These are phyloP conservation scores for Diloba caeruleocephala DNA, from an alignment of 2,888 invertebrate species.

Conservation along the genomic window DNA sequence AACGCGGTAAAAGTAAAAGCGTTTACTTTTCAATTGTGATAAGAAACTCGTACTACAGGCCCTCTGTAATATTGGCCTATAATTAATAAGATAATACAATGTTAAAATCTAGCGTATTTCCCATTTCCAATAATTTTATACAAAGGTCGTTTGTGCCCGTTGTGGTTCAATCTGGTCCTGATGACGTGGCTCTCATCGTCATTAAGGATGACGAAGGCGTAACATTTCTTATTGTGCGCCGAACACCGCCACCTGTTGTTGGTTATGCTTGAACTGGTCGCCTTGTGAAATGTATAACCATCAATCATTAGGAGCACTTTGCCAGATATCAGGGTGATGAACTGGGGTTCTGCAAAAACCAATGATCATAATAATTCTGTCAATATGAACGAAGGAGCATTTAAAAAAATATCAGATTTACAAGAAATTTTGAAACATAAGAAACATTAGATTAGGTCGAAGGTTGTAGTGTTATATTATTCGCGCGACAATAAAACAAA, in stretches of 20 bases:
- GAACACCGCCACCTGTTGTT: conserved; percentile 44
- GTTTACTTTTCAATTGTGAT: too few relatives aligned
- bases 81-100: background rate
- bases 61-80: too few relatives aligned
- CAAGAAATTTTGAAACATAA: too few relatives aligned
- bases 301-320: conserved; percentile 49
- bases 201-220: conserved; percentile 36
- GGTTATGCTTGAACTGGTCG: background rate
- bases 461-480: too few relatives aligned
- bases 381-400: too few relatives aligned
- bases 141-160: conserved; percentile 24
- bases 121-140: conserved; percentile 16
- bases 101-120: conserved; percentile 21
- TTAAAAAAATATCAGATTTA: too few relatives aligned
- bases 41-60: too few relatives aligned
- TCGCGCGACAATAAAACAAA: too few relatives aligned
- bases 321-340: conserved; percentile 48
- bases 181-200: conserved; percentile 25
- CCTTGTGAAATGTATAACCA: conserved; percentile 58
- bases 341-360: conserved; percentile 22
- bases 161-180: conserved; percentile 32
- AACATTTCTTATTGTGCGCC: conserved; percentile 34
- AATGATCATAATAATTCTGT: too few relatives aligned
- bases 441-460: too few relatives aligned
- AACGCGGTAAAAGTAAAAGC: too few relatives aligned